Evolutionary conservation across 2,113 vertebrate genomes (phyloP), one percentile per base, ranked within the genome.

Genomic region (Neolamprologus modestus): DNA sequence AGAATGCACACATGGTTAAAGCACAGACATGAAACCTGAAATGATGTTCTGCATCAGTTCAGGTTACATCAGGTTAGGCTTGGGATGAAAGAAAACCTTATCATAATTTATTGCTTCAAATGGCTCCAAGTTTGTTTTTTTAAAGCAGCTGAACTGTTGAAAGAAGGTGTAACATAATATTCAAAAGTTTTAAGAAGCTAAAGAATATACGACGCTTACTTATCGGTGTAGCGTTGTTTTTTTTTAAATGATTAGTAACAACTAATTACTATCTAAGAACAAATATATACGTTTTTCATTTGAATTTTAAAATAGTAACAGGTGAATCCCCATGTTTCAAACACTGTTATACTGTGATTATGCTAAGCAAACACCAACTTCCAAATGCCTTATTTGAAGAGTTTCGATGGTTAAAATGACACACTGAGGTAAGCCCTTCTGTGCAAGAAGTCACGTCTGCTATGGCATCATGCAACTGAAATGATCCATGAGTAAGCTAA

Each of bases 1-100:
- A 61, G 80, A 71, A 76, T 84, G 47, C 35, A 79, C 71, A 71
- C 21, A 8, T n/a, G 76, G 59, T 90, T 82, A 78, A 89, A 66
- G 79, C 80, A 19, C 76, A 24, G 82, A 85, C 91, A 83, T 3
- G 40, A 54, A 84, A 84, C 66, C 8, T n/a, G 28, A 59, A 50
- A 84, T 91, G 87, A 91, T 93, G 91, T 90, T 86, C 28, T 87
- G 57, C 57, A 61, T 61, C 57, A 61, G 16, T 33, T 61, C 16
- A 33, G 28, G 28, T 61, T 61, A 61, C 5, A 61, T 61, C 57
- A 83, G 9, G 13, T 71, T 26, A 33, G 80, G 85, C 87, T 79
- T 9, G 9, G 47, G 84, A 91, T 95, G 76, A 91, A 93, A 87
- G 86, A 73, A 83, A 53, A 37, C 7, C 3, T 61, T 83, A 88